phyloP scores from a whole-genome alignment of 1,140 invertebrate genomes.

The Papilio xuthus region DNA sequence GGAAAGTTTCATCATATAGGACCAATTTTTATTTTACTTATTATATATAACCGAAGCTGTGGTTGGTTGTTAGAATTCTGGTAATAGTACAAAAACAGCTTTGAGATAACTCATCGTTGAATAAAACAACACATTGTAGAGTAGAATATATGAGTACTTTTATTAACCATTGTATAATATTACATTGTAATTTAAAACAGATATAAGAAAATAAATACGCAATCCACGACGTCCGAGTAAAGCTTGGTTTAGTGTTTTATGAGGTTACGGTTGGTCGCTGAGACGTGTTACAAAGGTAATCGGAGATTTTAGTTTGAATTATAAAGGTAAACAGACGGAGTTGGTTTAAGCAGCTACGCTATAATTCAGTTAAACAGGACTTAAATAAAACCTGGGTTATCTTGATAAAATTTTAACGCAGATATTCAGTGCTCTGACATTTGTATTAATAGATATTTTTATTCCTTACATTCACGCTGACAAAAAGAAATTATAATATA shows the following conservation, averaged over 20 bases:
- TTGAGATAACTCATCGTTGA: not conserved
- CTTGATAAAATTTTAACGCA: too few species aligned
- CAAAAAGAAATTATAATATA: too few species aligned
- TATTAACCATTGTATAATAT: not conserved
- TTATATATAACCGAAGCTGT: too few species aligned
- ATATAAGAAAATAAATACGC: conserved; percentile 14
- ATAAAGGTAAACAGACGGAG: not conserved
- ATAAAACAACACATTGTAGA: conserved; percentile 6
- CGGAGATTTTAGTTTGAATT: not conserved
- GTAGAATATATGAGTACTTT: not conserved
- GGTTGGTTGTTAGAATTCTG: not conserved
- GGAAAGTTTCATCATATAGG: too few species aligned
- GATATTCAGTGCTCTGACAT: too few species aligned
- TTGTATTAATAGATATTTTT: too few species aligned
- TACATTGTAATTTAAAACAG: not conserved
- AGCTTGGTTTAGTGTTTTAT: conserved; percentile 14
- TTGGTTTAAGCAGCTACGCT: not conserved
- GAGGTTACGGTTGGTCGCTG: not conserved
- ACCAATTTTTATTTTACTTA: too few species aligned
- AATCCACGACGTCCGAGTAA: conserved; percentile 4
- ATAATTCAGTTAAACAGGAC: not conserved
- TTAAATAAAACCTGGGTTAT: not conserved
- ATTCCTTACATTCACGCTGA: too few species aligned
- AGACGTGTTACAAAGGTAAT: not conserved
- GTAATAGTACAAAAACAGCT: not conserved